A percentile compares a stretch with the other conserved stretches of the same genome.
Conservation (phyloP, 1,140 invertebrate species). For the Bombus pyrosoma region DNA sequence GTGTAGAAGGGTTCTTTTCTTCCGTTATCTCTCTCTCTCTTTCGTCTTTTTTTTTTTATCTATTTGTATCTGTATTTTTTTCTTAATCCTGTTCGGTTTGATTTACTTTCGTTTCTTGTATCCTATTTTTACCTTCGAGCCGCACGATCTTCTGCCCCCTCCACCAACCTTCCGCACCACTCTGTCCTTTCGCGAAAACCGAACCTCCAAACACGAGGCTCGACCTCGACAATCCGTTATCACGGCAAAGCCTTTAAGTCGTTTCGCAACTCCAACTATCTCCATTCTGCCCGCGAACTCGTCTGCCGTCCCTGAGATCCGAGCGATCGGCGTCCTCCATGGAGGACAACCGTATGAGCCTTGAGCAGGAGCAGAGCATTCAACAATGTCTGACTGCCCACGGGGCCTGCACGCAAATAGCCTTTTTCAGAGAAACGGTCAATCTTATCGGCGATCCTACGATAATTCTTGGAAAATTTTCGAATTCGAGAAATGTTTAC, state of each 20-base stretch:
- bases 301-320: conserved; percentile 35
- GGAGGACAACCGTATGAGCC: conserved; percentile 14
- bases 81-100: background rate
- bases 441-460: background rate
- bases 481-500: background rate
- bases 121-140: conserved; percentile 43
- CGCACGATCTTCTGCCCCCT: conserved; percentile 39
- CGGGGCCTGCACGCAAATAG: background rate
- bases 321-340: conserved; percentile 49
- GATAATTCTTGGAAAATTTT: background rate
- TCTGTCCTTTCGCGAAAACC: conserved; percentile 16
- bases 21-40: background rate
- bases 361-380: conserved; percentile 18
- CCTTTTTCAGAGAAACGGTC: background rate
- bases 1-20: conserved; percentile 26
- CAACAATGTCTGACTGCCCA: background rate
- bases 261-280: conserved; percentile 62
- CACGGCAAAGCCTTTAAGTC: conserved; percentile 56
- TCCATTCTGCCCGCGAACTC: conserved; percentile 48
- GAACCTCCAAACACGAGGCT: conserved; percentile 29
- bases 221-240: conserved; percentile 23
- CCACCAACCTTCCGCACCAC: conserved; percentile 37
- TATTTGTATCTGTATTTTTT: background rate
- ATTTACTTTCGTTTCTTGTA: background rate
- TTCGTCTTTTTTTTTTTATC: background rate